Percentiles rank a stretch among this genome's conserved stretches.
phyloP scores from a whole-genome alignment of 1,140 invertebrate genomes.

The Aphaenogaster ashmeadi region DNA sequence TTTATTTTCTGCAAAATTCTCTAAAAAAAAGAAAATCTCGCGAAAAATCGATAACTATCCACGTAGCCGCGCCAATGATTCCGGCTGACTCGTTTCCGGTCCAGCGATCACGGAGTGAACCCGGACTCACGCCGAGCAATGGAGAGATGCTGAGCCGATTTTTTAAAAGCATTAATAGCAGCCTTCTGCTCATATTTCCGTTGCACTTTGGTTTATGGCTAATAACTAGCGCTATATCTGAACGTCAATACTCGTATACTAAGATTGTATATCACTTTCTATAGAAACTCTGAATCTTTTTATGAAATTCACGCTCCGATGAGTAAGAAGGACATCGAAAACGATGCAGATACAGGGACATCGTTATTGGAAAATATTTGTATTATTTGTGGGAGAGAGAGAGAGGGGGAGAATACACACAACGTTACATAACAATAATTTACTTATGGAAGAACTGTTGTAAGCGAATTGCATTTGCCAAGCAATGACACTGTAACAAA shows the following conservation, averaged over 20 bases:
- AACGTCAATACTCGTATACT: not conserved
- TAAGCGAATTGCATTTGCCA: conserved; percentile 20
- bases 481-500: conserved; percentile 29
- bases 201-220: not conserved
- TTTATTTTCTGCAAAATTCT: conserved; percentile 35
- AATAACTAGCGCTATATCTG: not conserved
- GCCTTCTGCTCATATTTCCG: not conserved
- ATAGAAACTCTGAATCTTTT: not conserved
- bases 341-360: too few species aligned
- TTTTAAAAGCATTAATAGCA: conserved; percentile 36
- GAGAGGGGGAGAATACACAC: not conserved
- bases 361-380: not conserved
- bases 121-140: conserved; percentile 11
- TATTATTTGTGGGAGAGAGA: too few species aligned
- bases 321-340: not conserved
- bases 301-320: not conserved
- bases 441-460: conserved; percentile 9
- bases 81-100: conserved; percentile 67
- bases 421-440: not conserved
- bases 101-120: conserved; percentile 21
- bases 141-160: conserved; percentile 9
- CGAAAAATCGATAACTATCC: conserved; percentile 61
- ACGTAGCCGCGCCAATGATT: conserved; percentile 51
- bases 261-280: not conserved
- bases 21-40: not conserved